These are phyloP conservation scores for Equus quagga DNA, from an alignment of 2,113 vertebrate genomes.

Conservation along the genomic window DNA sequence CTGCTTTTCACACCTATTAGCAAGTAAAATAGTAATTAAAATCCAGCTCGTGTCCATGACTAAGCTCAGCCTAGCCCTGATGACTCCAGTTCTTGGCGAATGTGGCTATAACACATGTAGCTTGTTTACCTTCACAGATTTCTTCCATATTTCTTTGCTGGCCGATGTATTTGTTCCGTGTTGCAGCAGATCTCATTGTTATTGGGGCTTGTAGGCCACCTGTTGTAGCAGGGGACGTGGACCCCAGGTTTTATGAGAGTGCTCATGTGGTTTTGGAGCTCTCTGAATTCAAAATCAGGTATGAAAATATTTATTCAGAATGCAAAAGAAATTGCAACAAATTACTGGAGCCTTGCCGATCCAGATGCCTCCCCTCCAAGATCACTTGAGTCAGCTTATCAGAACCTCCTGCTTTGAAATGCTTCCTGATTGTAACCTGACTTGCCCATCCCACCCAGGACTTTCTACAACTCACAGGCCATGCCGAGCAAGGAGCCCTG, in stretches of 20 bases:
- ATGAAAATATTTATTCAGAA: not conserved
- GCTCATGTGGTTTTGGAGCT: not conserved
- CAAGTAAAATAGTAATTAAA: not conserved
- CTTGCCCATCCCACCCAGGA: not conserved
- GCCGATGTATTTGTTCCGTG: not conserved
- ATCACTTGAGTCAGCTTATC: not conserved
- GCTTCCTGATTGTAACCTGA: not conserved
- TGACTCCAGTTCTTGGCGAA: not conserved
- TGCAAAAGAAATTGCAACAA: not conserved
- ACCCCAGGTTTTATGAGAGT: not conserved
- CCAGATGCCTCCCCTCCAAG: not conserved
- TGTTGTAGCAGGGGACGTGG: fast-evolving
- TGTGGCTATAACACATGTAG: not conserved
- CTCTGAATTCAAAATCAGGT: not conserved
- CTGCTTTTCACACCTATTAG: not conserved
- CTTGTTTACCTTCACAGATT: not conserved
- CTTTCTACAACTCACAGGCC: not conserved
- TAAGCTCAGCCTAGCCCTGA: not conserved
- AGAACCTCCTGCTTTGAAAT: not conserved
- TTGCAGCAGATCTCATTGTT: not conserved
- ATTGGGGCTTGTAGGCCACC: not conserved
- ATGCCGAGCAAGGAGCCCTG: not conserved
- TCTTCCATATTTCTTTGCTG: not conserved
- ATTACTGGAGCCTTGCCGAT: not conserved
- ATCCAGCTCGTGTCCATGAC: not conserved